These are phyloP conservation scores for Syngnathoides biaculeatus DNA, from an alignment of 2,113 vertebrate species.

Conservation along the genomic window DNA sequence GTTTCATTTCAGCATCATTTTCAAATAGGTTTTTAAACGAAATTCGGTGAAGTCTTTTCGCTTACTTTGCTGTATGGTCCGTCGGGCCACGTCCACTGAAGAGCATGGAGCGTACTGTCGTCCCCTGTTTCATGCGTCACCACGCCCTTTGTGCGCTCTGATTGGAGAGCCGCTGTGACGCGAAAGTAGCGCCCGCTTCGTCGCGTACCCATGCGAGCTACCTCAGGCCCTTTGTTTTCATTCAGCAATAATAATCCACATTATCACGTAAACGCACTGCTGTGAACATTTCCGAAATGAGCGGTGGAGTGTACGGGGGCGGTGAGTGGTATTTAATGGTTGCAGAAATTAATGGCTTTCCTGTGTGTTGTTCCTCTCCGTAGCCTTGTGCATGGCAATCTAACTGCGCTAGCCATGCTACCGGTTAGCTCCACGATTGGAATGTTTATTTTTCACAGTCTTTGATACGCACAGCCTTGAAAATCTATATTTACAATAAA, in stretches of 20 bases:
- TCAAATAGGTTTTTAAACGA: background rate
- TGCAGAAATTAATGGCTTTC: constrained; percentile 27
- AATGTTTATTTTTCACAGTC: background rate
- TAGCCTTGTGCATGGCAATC: constrained; percentile 36
- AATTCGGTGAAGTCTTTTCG: background rate
- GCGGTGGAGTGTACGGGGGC: constrained; percentile 79
- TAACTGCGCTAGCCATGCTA: constrained; percentile 32
- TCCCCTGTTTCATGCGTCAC: constrained; percentile 3
- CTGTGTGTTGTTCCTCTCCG: constrained; percentile 54
- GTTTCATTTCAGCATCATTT: background rate
- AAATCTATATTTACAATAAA: background rate
- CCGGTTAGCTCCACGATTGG: background rate
- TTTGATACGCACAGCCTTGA: background rate
- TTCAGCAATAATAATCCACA: constrained; percentile 16
- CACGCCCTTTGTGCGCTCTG: constrained; percentile 3
- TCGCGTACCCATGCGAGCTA: constrained; percentile 38
- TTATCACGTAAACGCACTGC: constrained; percentile 9
- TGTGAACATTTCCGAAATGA: constrained; percentile 60
- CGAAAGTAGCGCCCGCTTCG: constrained; percentile 43
- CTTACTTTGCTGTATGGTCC: constrained; percentile 46
- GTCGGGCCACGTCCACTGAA: constrained; percentile 42
- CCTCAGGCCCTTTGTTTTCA: constrained; percentile 62
- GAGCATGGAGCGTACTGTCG: constrained; percentile 8
- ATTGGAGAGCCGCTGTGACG: constrained; percentile 43
- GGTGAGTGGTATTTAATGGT: constrained; percentile 64